A percentile compares a stretch with the other conserved stretches of the same genome.
Conservation (phyloP, 2,113 vertebrate genomes). For the Lycocorax pyrrhopterus region DNA sequence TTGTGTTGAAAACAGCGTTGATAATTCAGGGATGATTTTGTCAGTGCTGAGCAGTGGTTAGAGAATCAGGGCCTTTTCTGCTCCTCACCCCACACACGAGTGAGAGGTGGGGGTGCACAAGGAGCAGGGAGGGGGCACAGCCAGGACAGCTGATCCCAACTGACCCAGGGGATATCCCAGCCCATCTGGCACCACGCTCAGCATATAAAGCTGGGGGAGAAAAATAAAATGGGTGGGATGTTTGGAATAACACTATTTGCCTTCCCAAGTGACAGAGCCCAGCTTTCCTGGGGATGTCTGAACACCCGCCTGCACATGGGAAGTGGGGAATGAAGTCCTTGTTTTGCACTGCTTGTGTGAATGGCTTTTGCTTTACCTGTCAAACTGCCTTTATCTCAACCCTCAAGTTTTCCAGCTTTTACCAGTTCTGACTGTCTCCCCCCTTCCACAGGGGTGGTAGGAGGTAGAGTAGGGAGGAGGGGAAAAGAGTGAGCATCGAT, state of each 20-base stretch:
- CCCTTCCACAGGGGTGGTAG: not conserved
- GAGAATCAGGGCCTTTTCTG: not conserved
- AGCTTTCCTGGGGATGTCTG: not conserved
- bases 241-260: not conserved
- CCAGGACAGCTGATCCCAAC: not conserved
- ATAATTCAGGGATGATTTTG: not conserved
- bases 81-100: not conserved
- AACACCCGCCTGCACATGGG: not conserved
- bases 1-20: not conserved
- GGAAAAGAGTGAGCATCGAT: not conserved
- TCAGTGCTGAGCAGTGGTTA: not conserved
- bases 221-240: not conserved
- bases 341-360: no score
- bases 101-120: not conserved
- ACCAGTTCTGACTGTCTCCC: not conserved
- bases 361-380: not conserved
- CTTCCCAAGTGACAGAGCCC: no score
- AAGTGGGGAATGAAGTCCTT: not conserved
- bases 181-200: rapidly evolving
- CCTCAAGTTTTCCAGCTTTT: not conserved
- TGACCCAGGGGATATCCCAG: not conserved
- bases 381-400: not conserved
- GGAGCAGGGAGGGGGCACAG: not conserved
- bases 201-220: no score
- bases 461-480: not conserved